Evolutionary conservation across 2,797 vertebrate genomes (phyloP).

Genomic region (Benthosema pterotum): DNA sequence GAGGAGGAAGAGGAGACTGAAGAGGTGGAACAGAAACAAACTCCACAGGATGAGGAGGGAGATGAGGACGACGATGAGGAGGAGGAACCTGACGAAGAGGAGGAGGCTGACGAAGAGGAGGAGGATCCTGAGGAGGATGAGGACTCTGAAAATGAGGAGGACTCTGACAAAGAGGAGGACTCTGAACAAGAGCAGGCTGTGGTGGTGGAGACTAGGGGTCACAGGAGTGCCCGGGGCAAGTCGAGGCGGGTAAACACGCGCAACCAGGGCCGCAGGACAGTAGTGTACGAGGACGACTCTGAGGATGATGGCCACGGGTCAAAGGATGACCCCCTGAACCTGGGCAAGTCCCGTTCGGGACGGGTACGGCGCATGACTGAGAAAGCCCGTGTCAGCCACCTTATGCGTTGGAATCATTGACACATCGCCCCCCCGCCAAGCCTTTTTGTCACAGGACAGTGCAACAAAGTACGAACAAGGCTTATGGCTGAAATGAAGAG

Average conservation of each 20-base stretch:
- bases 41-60: conserved; percentile 67
- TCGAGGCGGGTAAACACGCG: conserved; percentile 90
- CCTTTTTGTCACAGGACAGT: too few species aligned
- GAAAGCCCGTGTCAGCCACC: conserved; percentile 97
- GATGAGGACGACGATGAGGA: conserved; percentile 76
- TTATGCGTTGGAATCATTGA: conserved; percentile 99
- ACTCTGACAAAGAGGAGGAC: conserved; percentile 46
- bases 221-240: conserved; percentile 49
- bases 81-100: conserved; percentile 77
- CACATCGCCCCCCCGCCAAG: not conserved
- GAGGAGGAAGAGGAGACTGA: conserved; percentile 47
- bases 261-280: conserved; percentile 95
- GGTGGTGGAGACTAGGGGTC: conserved; percentile 58
- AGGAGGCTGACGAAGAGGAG: conserved; percentile 69
- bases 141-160: conserved; percentile 42
- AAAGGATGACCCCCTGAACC: conserved; percentile 92
- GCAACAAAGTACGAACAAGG: too few species aligned
- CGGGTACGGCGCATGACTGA: conserved; percentile 98
- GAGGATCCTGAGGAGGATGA: conserved; percentile 67
- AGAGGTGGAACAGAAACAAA: not conserved
- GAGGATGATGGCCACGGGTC: conserved; percentile 87
- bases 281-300: conserved; percentile 92
- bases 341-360: conserved; percentile 95
- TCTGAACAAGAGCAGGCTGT: conserved; percentile 69
- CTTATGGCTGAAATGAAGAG: conserved; percentile 23